Conservation (phyloP, 2,888 invertebrate species). For the Axea sp. region DNA sequence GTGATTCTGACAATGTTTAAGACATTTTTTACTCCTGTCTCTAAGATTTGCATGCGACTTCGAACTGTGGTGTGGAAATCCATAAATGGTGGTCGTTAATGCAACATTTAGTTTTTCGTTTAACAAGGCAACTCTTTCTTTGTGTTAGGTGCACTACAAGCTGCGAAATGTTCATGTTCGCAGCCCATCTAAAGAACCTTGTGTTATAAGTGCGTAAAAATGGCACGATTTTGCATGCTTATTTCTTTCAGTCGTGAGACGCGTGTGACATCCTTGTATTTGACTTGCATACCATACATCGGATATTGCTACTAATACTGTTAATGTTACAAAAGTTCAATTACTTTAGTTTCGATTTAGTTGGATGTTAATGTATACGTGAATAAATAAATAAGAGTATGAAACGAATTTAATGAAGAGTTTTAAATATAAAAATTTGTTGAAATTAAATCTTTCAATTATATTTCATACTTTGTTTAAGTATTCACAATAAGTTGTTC, state of each 20-base stretch:
- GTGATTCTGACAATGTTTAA: too few species aligned
- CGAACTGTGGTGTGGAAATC: slow-evolving; percentile 56
- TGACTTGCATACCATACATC: slow-evolving; percentile 34
- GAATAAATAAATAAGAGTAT: too few species aligned
- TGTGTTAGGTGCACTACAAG: slow-evolving; percentile 53
- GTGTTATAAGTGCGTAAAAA: slow-evolving; percentile 49
- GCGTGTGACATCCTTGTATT: slow-evolving; percentile 49
- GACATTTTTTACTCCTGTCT: too few species aligned
- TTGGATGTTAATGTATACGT: too few species aligned
- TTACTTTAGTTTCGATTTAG: slow-evolving; percentile 12
- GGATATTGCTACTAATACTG: slow-evolving; percentile 27
- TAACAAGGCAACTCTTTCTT: slow-evolving; percentile 61
- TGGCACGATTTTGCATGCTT: slow-evolving; percentile 56
- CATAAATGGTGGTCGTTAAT: slow-evolving; percentile 63
- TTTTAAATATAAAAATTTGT: too few species aligned
- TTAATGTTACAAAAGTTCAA: too few species aligned
- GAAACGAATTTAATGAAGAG: too few species aligned
- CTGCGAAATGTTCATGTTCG: slow-evolving; percentile 48
- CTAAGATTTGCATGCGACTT: slow-evolving; percentile 63
- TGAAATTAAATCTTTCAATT: too few species aligned
- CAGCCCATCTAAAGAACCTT: slow-evolving; percentile 33
- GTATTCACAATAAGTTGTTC: too few species aligned
- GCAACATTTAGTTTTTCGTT: slow-evolving; percentile 60
- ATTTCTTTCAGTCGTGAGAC: slow-evolving; percentile 53
- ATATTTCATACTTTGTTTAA: too few species aligned